Evolutionary conservation across 2,888 invertebrate genomes (phyloP).

Genomic region (Camptogramma bilineatum): DNA sequence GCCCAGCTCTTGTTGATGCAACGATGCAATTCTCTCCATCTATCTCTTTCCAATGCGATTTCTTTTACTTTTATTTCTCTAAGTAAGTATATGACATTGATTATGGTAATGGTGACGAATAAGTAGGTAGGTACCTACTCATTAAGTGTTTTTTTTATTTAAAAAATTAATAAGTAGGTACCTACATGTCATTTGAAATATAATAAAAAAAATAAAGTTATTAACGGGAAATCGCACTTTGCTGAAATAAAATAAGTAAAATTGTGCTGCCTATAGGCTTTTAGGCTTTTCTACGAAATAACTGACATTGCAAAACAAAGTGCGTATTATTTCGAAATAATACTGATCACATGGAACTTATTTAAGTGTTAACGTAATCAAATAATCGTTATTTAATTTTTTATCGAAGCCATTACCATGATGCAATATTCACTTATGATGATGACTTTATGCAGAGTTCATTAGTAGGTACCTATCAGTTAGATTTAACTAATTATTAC

Average conservation of each 20-base stretch:
- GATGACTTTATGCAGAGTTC: neutral
- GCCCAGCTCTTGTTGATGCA: no score
- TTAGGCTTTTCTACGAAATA: slow-evolving; percentile 1
- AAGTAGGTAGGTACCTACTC: no score
- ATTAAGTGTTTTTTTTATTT: no score
- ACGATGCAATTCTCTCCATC: no score
- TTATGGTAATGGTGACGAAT: no score
- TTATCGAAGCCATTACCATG: slow-evolving; percentile 8
- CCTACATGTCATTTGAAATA: no score
- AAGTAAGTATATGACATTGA: no score
- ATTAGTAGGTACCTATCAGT: neutral
- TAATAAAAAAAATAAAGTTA: no score
- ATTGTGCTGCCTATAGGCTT: slow-evolving; percentile 1
- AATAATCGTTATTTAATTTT: slow-evolving; percentile 11
- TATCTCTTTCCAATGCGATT: no score
- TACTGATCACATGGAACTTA: neutral
- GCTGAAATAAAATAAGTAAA: neutral
- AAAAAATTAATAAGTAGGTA: no score
- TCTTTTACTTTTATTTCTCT: no score
- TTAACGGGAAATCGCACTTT: neutral
- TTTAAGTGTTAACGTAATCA: slow-evolving; percentile 10
- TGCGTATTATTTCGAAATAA: slow-evolving; percentile 8
- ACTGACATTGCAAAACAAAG: slow-evolving; percentile 3
- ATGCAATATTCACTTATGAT: slow-evolving; percentile 6
- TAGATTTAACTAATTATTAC: no score